Conservation (phyloP, 64 coral and sea anemone genomes). For the Porites lutea region DNA sequence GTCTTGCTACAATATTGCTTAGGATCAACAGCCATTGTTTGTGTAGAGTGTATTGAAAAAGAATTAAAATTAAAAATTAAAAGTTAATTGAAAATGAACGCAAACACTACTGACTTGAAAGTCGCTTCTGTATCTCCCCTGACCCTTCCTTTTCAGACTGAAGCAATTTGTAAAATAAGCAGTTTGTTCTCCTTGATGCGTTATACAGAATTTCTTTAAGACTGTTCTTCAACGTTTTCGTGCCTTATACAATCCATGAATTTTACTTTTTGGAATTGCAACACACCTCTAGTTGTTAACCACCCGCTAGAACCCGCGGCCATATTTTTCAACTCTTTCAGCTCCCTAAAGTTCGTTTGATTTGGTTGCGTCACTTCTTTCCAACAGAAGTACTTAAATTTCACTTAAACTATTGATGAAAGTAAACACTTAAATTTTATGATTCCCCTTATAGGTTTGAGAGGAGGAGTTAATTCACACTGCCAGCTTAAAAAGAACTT, state of each 20-base stretch:
- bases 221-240: background rate
- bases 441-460: too few species aligned
- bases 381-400: too few species aligned
- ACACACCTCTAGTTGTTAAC: slow-evolving; percentile 25
- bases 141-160: background rate
- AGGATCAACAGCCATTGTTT: background rate
- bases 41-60: background rate
- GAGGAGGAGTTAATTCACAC: too few species aligned
- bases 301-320: slow-evolving; percentile 2
- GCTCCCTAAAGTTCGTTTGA: background rate
- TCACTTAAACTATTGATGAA: too few species aligned
- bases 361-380: too few species aligned
- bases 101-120: background rate
- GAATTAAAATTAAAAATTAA: too few species aligned
- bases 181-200: background rate
- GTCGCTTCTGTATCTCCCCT: background rate
- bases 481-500: too few species aligned
- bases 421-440: too few species aligned
- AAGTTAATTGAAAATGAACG: too few species aligned
- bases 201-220: background rate
- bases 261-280: background rate
- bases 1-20: background rate
- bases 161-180: background rate
- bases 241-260: background rate
- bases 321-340: background rate